phyloP scores from a whole-genome alignment of 2,113 vertebrate species.

The human region DNA sequence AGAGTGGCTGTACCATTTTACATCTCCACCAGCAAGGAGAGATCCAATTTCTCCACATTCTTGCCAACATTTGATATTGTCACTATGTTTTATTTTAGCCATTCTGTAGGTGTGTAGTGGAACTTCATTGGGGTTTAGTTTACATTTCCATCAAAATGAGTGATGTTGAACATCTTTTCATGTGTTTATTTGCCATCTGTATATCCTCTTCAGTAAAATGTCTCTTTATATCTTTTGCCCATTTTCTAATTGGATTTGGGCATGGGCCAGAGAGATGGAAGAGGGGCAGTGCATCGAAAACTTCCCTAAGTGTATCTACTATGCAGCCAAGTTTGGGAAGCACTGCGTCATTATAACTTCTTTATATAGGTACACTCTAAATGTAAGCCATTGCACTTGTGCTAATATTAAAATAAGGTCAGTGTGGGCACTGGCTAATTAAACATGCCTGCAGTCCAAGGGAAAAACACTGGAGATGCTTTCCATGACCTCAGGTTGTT shows the following conservation, averaged over 20 bases:
- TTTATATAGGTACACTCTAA: neutral
- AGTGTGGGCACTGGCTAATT: neutral
- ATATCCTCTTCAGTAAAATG: neutral
- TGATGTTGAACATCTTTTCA: neutral
- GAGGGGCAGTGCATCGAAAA: neutral
- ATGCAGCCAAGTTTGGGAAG: neutral
- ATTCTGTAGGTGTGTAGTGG: neutral
- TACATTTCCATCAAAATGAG: neutral
- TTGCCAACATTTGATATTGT: neutral
- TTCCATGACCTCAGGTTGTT: neutral
- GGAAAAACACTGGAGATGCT: neutral
- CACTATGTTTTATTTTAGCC: neutral
- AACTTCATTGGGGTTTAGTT: neutral
- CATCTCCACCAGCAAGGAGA: neutral
- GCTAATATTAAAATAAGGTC: neutral
- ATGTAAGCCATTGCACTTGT: neutral
- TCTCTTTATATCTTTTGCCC: neutral
- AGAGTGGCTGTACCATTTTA: neutral
- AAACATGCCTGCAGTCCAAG: neutral
- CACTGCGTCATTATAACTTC: neutral
- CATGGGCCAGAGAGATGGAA: neutral
- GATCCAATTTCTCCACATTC: neutral
- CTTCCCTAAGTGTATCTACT: neutral
- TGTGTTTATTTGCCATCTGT: neutral
- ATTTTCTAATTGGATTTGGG: constrained; percentile 17